Evolutionary conservation across 2,888 invertebrate species (phyloP).

Genomic region (Cephus rjabovi): DNA sequence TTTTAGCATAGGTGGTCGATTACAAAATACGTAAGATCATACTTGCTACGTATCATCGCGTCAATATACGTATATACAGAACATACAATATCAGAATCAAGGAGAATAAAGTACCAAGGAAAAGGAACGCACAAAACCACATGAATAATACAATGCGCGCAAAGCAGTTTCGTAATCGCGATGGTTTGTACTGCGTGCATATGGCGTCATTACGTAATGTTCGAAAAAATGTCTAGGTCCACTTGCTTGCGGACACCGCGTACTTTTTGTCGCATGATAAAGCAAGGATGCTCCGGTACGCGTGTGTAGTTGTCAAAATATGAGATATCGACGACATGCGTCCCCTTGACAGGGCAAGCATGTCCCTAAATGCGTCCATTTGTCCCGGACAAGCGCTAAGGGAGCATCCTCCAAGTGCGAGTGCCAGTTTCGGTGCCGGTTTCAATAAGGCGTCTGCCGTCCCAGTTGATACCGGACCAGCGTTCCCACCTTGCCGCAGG

Average conservation of each 20-base stretch:
- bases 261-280: not conserved
- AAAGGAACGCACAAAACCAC: too few species aligned
- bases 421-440: not conserved
- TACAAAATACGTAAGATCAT: too few species aligned
- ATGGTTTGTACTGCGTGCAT: too few species aligned
- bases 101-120: too few species aligned
- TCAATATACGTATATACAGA: too few species aligned
- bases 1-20: too few species aligned
- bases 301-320: conserved; percentile 34
- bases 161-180: too few species aligned
- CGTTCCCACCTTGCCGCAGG: conserved; percentile 6
- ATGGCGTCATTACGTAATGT: too few species aligned
- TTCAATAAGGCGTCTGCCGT: not conserved
- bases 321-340: conserved; percentile 49
- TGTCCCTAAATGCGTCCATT: conserved; percentile 49
- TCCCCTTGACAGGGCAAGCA: conserved; percentile 42
- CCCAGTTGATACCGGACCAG: not conserved
- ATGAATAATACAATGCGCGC: too few species aligned
- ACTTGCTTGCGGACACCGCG: not conserved
- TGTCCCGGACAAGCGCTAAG: conserved; percentile 28
- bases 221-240: not conserved
- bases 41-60: too few species aligned
- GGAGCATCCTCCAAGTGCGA: not conserved
- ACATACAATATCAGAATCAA: too few species aligned
- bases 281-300: not conserved